Evolutionary conservation across 1,140 invertebrate genomes (phyloP).

Genomic region (Condylostylus longicornis): DNA sequence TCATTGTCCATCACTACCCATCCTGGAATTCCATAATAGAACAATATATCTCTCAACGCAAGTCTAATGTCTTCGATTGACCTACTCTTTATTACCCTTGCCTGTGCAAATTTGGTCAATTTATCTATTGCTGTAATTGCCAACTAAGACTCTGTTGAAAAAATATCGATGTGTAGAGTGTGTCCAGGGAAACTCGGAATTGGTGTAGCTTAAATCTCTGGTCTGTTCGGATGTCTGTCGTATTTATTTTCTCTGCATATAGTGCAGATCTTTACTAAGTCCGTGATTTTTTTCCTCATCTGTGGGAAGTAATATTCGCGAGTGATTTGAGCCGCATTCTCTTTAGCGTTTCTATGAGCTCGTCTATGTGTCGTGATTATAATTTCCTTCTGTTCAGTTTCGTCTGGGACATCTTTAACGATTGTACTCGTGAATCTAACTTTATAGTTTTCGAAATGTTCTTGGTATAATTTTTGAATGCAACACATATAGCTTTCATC

Average conservation of each 20-base stretch:
- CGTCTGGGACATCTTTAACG: neutral
- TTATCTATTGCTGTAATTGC: slow-evolving; percentile 9
- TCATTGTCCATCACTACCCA: slow-evolving; percentile 7
- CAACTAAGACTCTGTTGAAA: neutral
- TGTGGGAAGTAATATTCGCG: slow-evolving; percentile 5
- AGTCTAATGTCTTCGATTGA: slow-evolving; percentile 6
- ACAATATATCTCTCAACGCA: slow-evolving; percentile 6
- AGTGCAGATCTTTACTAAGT: neutral
- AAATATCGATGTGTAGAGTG: slow-evolving; percentile 6
- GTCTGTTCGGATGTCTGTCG: too few species aligned
- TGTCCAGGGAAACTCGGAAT: slow-evolving; percentile 7
- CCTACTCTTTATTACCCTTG: slow-evolving; percentile 7
- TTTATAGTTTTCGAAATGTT: slow-evolving; percentile 7
- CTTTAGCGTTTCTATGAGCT: slow-evolving; percentile 5
- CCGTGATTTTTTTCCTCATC: slow-evolving; percentile 2
- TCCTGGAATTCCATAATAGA: slow-evolving; percentile 6
- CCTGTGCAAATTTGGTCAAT: slow-evolving; percentile 9
- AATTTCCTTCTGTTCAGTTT: slow-evolving; percentile 5
- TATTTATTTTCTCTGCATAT: too few species aligned
- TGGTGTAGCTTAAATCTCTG: slow-evolving; percentile 4
- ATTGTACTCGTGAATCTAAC: slow-evolving; percentile 4
- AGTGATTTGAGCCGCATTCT: slow-evolving; percentile 5
- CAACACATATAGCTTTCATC: slow-evolving; percentile 3
- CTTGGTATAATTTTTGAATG: slow-evolving; percentile 6
- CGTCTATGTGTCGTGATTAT: slow-evolving; percentile 3